Percentiles rank a stretch among this genome's conserved stretches.
Evolutionary conservation across 1,140 invertebrate species (phyloP).

Genomic region (Copidosoma floridanum): DNA sequence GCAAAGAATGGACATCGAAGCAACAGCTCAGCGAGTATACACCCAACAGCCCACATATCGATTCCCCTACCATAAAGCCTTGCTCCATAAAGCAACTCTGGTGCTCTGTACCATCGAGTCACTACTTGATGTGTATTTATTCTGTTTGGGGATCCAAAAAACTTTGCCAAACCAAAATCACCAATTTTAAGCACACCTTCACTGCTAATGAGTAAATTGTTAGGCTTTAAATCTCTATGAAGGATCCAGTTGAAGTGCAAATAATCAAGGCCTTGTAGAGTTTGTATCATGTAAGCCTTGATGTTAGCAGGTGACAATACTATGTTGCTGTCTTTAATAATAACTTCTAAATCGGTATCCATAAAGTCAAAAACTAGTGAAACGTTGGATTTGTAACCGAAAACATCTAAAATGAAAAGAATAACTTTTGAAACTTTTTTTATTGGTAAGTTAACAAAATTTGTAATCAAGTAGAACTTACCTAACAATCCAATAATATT

Average conservation of each 20-base stretch:
- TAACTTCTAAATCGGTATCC: constrained; percentile 97
- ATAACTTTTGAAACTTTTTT: too few relatives aligned
- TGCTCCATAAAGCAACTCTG: constrained; percentile 94
- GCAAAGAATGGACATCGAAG: constrained; percentile 90
- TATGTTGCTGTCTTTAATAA: constrained; percentile 83
- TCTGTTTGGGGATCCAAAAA: constrained; percentile 93
- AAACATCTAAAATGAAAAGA: constrained; percentile 74
- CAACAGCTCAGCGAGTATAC: constrained; percentile 94
- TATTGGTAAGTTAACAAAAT: constrained; percentile 1
- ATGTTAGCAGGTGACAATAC: constrained; percentile 91
- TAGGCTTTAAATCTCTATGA: constrained; percentile 98
- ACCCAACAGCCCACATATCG: constrained; percentile 99
- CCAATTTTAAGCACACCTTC: constrained; percentile 93
- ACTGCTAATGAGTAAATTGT: constrained; percentile 93
- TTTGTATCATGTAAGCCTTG: constrained; percentile 95
- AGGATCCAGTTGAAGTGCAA: constrained; percentile 96
- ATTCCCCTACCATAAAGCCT: constrained; percentile 91
- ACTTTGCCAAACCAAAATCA: constrained; percentile 98
- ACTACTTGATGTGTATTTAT: constrained; percentile 99
- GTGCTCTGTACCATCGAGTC: constrained; percentile 89
- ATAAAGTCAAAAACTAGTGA: constrained; percentile 99
- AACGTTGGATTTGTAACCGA: constrained; percentile 97
- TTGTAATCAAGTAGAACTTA: constrained; percentile 35
- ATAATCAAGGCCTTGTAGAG: constrained; percentile 92
- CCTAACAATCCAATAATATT: constrained; percentile 90